Evolutionary conservation across 1,140 invertebrate species (phyloP), one percentile per base, ranked within the genome.

Genomic region (Brachystomella parvula): DNA sequence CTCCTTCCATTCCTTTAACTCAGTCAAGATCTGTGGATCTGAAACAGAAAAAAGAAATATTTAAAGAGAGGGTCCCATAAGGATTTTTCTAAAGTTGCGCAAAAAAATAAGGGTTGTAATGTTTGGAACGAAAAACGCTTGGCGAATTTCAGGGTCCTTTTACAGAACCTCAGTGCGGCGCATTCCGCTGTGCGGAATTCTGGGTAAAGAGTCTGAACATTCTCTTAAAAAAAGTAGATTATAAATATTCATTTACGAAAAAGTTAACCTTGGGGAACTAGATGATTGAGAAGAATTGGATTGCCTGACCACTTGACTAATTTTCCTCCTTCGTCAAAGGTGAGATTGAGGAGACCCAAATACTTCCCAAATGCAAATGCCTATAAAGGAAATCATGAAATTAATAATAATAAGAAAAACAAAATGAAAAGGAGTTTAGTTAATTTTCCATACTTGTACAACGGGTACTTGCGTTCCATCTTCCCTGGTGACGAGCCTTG

Each of bases 291-390:
- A 0, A 95, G 78, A 39, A 93, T 85, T 0, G 94, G 94, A 67
- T 87, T 85, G 15, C 93, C 92, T 47, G 79, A 74, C 73, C 85
- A 87, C 2, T 76, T 71, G 0, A 79, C 76, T 1, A 94, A 77
- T 75, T 91, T 86, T 24, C 91, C 91, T 1, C 83, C 72, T 0
- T 77, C 74, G 76, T 94, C 82, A 75, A 95, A 93, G 29, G 81
- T 77, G 0, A 90, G 68, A 29, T 84, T 81, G 2, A 96, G 76
- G 74, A 85, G 82, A 0, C 93, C 92, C 29, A 96, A 77, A 76
- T 95, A 96, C 79, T 96, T 95, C 0, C 91, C 94, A 74, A 88
- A 93, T 0, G 89, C 88, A 74, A 88, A 94, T 1, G 90, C 91
- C 66, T 68, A n/a, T n/a, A n/a, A n/a, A n/a, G n/a, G n/a, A n/a